Evolutionary conservation across 2,797 vertebrate species (phyloP).

Genomic region (Labroides dimidiatus): DNA sequence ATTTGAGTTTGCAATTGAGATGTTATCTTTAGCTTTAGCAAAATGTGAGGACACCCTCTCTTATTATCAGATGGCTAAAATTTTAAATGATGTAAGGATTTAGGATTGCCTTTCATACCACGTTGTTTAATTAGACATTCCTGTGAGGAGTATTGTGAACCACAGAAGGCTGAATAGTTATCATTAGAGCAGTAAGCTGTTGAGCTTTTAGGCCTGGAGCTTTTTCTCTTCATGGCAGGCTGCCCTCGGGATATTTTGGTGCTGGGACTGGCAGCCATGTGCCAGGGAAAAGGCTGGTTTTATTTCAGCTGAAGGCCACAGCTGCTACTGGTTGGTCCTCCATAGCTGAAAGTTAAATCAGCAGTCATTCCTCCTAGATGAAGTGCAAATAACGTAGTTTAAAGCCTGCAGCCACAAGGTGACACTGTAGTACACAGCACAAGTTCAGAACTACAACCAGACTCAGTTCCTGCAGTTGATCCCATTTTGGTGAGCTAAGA

Average conservation of each 20-base stretch:
- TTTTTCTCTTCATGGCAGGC: slow-evolving; percentile 33
- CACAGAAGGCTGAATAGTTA: slow-evolving; percentile 34
- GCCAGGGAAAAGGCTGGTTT: slow-evolving; percentile 47
- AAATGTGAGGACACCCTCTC: too few relatives aligned
- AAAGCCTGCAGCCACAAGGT: slow-evolving; percentile 63
- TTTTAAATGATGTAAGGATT: slow-evolving; percentile 17
- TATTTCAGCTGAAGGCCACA: slow-evolving; percentile 36
- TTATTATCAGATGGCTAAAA: too few relatives aligned
- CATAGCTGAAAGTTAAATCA: slow-evolving; percentile 36
- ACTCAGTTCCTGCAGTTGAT: slow-evolving; percentile 12
- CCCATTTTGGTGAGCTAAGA: slow-evolving; percentile 32
- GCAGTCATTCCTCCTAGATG: slow-evolving; percentile 26
- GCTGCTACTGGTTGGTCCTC: slow-evolving; percentile 36
- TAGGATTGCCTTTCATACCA: slow-evolving; percentile 24
- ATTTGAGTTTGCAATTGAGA: too few relatives aligned
- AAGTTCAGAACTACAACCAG: background rate
- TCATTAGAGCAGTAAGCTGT: slow-evolving; percentile 39
- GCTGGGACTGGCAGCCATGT: slow-evolving; percentile 45
- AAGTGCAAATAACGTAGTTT: background rate
- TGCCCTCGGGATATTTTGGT: slow-evolving; percentile 67
- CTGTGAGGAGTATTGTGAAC: slow-evolving; percentile 4
- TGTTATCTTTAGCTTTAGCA: too few relatives aligned
- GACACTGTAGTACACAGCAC: slow-evolving; percentile 58
- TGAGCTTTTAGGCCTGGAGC: slow-evolving; percentile 47
- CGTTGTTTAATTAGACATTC: slow-evolving; percentile 18